phyloP scores from a whole-genome alignment of 2,888 invertebrate genomes.

The Microctonus brassicae region DNA sequence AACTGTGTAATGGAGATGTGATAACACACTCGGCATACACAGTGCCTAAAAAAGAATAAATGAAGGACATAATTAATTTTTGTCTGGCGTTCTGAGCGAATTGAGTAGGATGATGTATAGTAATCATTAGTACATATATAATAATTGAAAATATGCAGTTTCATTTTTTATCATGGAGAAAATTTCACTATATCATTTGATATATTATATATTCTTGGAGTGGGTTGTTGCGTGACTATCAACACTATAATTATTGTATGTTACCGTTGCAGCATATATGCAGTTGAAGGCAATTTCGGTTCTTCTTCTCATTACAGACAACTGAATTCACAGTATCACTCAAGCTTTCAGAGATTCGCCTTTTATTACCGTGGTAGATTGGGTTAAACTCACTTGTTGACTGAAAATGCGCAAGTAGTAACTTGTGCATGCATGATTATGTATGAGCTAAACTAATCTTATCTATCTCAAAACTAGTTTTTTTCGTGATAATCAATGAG shows the following conservation, averaged over 20 bases:
- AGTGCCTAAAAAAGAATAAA: constrained; percentile 11
- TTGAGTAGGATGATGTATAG: neutral
- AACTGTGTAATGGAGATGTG: neutral
- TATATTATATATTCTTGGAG: neutral
- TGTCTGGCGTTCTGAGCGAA: neutral
- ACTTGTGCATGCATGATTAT: constrained; percentile 23
- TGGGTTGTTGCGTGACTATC: constrained; percentile 17
- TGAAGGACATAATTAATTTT: neutral
- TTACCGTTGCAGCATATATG: neutral
- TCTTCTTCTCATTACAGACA: constrained; percentile 23
- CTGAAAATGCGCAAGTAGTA: constrained; percentile 8
- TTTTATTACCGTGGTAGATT: constrained; percentile 14
- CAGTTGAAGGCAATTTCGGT: constrained; percentile 7
- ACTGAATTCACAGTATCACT: constrained; percentile 15
- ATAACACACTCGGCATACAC: neutral
- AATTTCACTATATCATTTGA: neutral
- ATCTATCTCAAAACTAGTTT: constrained; percentile 18
- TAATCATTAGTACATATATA: neutral
- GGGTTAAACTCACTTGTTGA: constrained; percentile 4
- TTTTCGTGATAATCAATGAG: constrained; percentile 25
- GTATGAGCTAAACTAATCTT: constrained; percentile 30
- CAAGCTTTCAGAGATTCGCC: constrained; percentile 7
- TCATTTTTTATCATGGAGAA: neutral
- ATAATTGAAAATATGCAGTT: neutral
- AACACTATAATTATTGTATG: neutral